Base-by-base conservation (phyloP, 2,113 vertebrate species). In the Periophthalmodon schlosseri region DNA sequence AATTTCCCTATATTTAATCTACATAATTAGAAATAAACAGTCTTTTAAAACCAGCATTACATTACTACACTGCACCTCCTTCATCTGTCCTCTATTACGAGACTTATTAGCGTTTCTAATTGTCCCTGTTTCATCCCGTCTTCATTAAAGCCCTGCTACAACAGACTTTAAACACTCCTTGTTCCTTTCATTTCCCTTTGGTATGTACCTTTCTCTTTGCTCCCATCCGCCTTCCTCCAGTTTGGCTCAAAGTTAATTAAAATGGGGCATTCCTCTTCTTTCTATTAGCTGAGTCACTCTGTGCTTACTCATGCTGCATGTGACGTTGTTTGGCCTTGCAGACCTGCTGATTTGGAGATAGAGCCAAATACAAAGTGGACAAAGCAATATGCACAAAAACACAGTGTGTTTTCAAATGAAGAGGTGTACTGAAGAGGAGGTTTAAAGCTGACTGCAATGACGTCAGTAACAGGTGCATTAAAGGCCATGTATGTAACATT, bases 201-300 rank as follows among this genome's bases (percentile, higher is more conserved):
- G 36, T 24, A 10, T 21, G 12, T 39, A 23, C 65, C 65, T 68
- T 47, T 24, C 44, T 23, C 4, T 23, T 12, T 5, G 1, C 36
- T 36, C 56, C 9, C 56, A 8, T 67, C 2, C 12, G 16, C 36
- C 34, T 66, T 20, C 46, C 21, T 47, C 39, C 21, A 14, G 8
- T 68, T 14, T 9, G 9, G 10, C 64, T 67, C 36, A 68, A 68
- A 46, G 44, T 68, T 68, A 68, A 68, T 68, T 68, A 68, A 67
- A 68, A 46, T 20, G 65, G 65, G 65, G 44, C 39, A 46, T 68
- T 68, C 65, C 65, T 68, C 39, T 46, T 68, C 20, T 46, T 65
- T 13, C 20, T 47, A 14, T n/a, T 18, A 39, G 65, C 39, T 68
- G 65, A 68, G 36, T 68, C 65, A 47, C 65, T 39, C 16, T 39